Evolutionary conservation across 2,113 vertebrate genomes (phyloP).

Genomic region (Balaenoptera acutorostrata): DNA sequence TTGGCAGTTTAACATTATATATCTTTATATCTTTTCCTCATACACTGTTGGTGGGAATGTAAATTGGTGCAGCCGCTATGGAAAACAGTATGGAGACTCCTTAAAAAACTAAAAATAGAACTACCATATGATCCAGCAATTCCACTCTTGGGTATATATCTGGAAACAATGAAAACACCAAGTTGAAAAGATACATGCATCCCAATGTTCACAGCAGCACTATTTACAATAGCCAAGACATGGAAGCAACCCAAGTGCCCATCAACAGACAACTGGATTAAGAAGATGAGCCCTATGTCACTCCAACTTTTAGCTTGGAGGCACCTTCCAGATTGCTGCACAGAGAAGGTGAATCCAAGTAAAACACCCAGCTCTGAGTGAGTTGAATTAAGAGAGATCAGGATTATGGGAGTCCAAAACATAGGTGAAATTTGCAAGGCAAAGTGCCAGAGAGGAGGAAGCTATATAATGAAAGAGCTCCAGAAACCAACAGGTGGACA

Average conservation of each 20-base stretch:
- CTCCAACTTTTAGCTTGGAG: not conserved
- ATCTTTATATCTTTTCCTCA: not conserved
- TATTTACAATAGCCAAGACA: not conserved
- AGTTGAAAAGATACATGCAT: not conserved
- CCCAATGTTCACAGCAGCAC: not conserved
- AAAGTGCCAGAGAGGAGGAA: not conserved
- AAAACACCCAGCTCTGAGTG: not conserved
- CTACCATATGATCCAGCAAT: not conserved
- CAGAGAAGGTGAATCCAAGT: not conserved
- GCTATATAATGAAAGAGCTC: not conserved
- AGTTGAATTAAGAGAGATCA: not conserved
- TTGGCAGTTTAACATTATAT: not conserved
- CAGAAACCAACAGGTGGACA: not conserved
- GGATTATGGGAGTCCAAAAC: not conserved
- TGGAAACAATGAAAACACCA: not conserved
- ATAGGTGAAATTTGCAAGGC: not conserved
- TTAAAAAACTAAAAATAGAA: not conserved
- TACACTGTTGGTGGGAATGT: not conserved
- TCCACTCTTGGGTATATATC: not conserved
- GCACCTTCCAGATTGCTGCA: not conserved
- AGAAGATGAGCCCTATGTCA: not conserved
- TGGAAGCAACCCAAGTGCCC: not conserved
- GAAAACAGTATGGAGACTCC: not conserved
- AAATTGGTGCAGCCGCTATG: not conserved
- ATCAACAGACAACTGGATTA: not conserved